Evolutionary conservation across 1,140 invertebrate genomes (phyloP).

Genomic region (Zaprionus capensis): DNA sequence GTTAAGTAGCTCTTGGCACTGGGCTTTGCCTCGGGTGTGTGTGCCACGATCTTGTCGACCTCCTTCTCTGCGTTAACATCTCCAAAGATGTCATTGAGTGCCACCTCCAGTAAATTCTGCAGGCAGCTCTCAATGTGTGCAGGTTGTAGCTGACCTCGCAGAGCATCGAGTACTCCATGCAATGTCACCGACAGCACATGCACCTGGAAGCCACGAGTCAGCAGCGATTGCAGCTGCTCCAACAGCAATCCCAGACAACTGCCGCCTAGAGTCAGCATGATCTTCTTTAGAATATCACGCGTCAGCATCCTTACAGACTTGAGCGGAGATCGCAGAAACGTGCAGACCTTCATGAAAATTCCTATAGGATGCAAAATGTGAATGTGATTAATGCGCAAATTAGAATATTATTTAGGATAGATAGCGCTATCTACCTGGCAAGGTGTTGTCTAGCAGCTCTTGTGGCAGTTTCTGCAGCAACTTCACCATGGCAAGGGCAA

Average conservation of each 20-base stretch:
- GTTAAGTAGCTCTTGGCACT: slow-evolving; percentile 95
- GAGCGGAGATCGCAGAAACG: slow-evolving; percentile 95
- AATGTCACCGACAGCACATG: slow-evolving; percentile 96
- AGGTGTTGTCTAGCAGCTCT: slow-evolving; percentile 89
- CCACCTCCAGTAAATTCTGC: slow-evolving; percentile 92
- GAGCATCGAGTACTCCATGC: slow-evolving; percentile 90
- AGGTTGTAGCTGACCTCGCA: slow-evolving; percentile 86
- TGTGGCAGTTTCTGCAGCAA: slow-evolving; percentile 94
- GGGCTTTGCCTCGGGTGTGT: slow-evolving; percentile 91
- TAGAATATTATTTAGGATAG: not conserved
- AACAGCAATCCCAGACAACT: slow-evolving; percentile 91
- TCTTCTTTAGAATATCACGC: slow-evolving; percentile 94
- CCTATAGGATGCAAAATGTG: slow-evolving; percentile 70
- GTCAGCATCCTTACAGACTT: slow-evolving; percentile 93
- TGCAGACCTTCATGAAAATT: slow-evolving; percentile 94
- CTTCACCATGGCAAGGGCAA: slow-evolving; percentile 96
- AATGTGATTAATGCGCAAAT: not conserved
- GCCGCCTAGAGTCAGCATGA: slow-evolving; percentile 93
- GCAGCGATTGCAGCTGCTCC: slow-evolving; percentile 91
- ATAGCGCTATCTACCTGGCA: slow-evolving; percentile 87
- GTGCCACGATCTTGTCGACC: slow-evolving; percentile 91
- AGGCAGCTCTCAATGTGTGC: slow-evolving; percentile 92
- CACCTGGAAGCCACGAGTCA: slow-evolving; percentile 96
- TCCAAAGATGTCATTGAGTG: slow-evolving; percentile 95
- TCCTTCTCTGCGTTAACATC: slow-evolving; percentile 95